phyloP scores from a whole-genome alignment of 1,140 invertebrate species.

The Aphelinus certus region DNA sequence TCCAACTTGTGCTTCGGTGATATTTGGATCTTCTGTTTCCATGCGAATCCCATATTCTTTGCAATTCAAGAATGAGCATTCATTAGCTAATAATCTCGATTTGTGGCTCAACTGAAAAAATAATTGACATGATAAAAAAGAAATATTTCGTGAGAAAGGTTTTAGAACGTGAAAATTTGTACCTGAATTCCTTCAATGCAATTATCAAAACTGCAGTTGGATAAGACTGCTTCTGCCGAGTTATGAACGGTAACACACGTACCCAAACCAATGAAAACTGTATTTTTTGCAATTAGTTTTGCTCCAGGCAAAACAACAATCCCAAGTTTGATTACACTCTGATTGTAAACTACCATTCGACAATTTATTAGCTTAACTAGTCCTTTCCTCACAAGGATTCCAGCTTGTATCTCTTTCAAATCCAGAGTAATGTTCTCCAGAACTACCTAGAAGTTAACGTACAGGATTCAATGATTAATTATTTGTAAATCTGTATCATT shows the following conservation, averaged over 20 bases:
- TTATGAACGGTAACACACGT: slow-evolving; percentile 54
- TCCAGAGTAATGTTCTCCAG: slow-evolving; percentile 58
- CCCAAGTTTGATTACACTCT: slow-evolving; percentile 57
- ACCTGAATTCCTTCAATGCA: slow-evolving; percentile 60
- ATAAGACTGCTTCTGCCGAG: slow-evolving; percentile 50
- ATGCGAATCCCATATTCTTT: slow-evolving; percentile 58
- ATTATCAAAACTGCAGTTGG: slow-evolving; percentile 53
- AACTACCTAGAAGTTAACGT: slow-evolving; percentile 47
- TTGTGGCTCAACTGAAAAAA: slow-evolving; percentile 52
- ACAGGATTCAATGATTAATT: background rate
- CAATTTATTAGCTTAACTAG: slow-evolving; percentile 52
- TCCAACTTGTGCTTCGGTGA: slow-evolving; percentile 45
- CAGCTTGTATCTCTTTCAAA: slow-evolving; percentile 55
- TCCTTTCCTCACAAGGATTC: slow-evolving; percentile 56
- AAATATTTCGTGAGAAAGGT: background rate
- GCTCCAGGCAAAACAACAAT: slow-evolving; percentile 58
- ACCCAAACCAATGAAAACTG: slow-evolving; percentile 55
- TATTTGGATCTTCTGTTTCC: slow-evolving; percentile 51
- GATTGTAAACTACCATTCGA: slow-evolving; percentile 52
- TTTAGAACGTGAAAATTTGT: slow-evolving; percentile 32
- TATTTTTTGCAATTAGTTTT: slow-evolving; percentile 54
- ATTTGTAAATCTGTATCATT: background rate
- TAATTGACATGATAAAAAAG: background rate
- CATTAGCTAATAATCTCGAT: slow-evolving; percentile 46
- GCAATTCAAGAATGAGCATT: slow-evolving; percentile 53